phyloP scores from a whole-genome alignment of 2,888 invertebrate genomes.

The Diaperis boleti region DNA sequence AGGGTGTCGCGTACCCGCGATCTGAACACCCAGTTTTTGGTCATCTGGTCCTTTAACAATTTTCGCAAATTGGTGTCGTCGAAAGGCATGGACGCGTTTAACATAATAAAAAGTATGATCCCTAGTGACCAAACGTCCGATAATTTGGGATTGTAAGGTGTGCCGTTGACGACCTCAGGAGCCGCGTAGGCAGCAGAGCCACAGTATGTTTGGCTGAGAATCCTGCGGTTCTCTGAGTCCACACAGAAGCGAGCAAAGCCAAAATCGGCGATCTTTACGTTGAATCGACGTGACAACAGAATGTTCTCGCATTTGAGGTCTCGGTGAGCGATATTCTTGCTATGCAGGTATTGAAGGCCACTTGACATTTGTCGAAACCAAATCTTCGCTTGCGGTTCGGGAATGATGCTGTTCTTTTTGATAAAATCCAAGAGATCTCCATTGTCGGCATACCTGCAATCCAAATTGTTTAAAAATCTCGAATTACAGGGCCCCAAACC shows the following conservation, averaged over 20 bases:
- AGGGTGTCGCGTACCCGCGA: slow-evolving; percentile 77
- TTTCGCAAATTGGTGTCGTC: slow-evolving; percentile 88
- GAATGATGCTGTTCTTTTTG: slow-evolving; percentile 80
- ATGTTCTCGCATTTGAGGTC: slow-evolving; percentile 97
- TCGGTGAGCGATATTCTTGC: slow-evolving; percentile 87
- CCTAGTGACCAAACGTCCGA: slow-evolving; percentile 96
- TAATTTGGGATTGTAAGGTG: slow-evolving; percentile 88
- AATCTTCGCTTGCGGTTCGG: slow-evolving; percentile 82
- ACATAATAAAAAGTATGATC: slow-evolving; percentile 92
- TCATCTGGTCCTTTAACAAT: slow-evolving; percentile 86
- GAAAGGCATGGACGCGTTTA: slow-evolving; percentile 94
- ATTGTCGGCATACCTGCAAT: slow-evolving; percentile 80
- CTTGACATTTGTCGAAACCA: slow-evolving; percentile 91
- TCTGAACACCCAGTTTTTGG: slow-evolving; percentile 83
- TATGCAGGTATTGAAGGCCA: slow-evolving; percentile 86
- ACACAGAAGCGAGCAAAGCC: slow-evolving; percentile 90
- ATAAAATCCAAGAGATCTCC: slow-evolving; percentile 90
- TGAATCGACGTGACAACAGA: slow-evolving; percentile 83
- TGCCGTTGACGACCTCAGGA: slow-evolving; percentile 92
- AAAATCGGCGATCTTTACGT: slow-evolving; percentile 94
- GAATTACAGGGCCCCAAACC: too few relatives aligned
- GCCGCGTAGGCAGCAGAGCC: slow-evolving; percentile 98
- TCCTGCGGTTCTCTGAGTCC: slow-evolving; percentile 78
- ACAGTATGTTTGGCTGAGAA: slow-evolving; percentile 91
- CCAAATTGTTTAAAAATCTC: not conserved